A percentile compares a stretch with the other conserved stretches of the same genome.
These are phyloP conservation scores for Ephestia elutella DNA, from an alignment of 1,140 invertebrate species.

Conservation along the genomic window DNA sequence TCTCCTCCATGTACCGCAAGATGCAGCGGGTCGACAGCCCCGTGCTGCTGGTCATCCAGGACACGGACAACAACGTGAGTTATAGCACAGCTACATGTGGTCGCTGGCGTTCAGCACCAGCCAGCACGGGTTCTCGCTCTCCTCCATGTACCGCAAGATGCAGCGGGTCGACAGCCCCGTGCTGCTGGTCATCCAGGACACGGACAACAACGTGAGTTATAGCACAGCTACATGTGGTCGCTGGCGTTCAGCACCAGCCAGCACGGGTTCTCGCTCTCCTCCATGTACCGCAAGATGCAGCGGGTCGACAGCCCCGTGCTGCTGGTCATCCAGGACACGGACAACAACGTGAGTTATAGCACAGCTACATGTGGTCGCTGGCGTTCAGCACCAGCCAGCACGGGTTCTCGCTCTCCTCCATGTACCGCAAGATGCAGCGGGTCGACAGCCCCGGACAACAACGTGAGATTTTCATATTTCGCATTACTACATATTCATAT, in stretches of 20 bases:
- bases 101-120: slow-evolving; percentile 86
- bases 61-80: slow-evolving; percentile 92
- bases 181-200: slow-evolving; percentile 94
- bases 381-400: slow-evolving; percentile 80
- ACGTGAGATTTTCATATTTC: too few relatives aligned
- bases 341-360: slow-evolving; percentile 83
- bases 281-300: slow-evolving; percentile 96
- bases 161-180: slow-evolving; percentile 91
- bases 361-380: slow-evolving; percentile 82
- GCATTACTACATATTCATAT: too few relatives aligned
- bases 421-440: slow-evolving; percentile 95
- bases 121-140: slow-evolving; percentile 79
- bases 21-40: slow-evolving; percentile 93
- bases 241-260: slow-evolving; percentile 83
- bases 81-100: slow-evolving; percentile 75
- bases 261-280: slow-evolving; percentile 84
- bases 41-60: slow-evolving; percentile 93
- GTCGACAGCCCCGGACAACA: slow-evolving; percentile 91
- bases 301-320: slow-evolving; percentile 92
- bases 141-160: slow-evolving; percentile 97
- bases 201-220: slow-evolving; percentile 87
- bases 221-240: slow-evolving; percentile 78
- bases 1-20: slow-evolving; percentile 97
- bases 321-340: slow-evolving; percentile 94
- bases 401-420: slow-evolving; percentile 87